Base-by-base conservation (phyloP, 2,797 vertebrate species). In the Dermochelys coriacea region DNA sequence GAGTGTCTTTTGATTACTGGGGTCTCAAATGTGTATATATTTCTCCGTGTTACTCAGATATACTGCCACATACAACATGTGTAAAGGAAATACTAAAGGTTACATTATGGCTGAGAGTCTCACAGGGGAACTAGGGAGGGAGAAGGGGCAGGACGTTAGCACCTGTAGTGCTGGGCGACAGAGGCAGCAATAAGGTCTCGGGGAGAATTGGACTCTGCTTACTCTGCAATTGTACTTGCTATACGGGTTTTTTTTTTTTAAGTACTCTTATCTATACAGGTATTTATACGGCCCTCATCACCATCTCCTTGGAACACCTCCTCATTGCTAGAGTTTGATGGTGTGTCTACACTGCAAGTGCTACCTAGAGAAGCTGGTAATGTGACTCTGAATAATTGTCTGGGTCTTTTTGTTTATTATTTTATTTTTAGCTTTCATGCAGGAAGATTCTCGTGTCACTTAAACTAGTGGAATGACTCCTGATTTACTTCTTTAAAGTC, bases 11-110 rank as follows among this genome's bases (percentile, higher is more conserved):
- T 50, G 78, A 47, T 85, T 89, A 54, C 41, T 81, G 61, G 37
- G 34, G 50, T 92, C 93, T 96, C 86, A 95, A 85, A 92, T 21
- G 78, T 49, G 34, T 49, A 41, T 85, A 71, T 64, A n/a, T 89
- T 81, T 11, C 8, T 19, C 45, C 41, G n/a, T 81, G 49, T 11
- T 85, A 96, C 92, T 86, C 64, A 91, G 80, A 74, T 84, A 51
- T 57, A 51, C 27, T 61, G 0, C 74, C 31, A 4, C 8, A 61
- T 64, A 84, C 88, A 59, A 85, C 51, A 18, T 9, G 6, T 27
- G 15, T 25, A 57, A 94, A 49, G 45, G 27, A 6, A 4, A 80
- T 79, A 41, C 34, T 5, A 84, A 84, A 84, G 64, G 86, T 83
- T 82, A 23, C 0, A 0, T 59, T 86, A 57, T 75, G 77, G n/a